A percentile compares a stretch with the other conserved stretches of the same genome.
Evolutionary conservation across 2,888 invertebrate species (phyloP).

Genomic region (Merodon equestris): DNA sequence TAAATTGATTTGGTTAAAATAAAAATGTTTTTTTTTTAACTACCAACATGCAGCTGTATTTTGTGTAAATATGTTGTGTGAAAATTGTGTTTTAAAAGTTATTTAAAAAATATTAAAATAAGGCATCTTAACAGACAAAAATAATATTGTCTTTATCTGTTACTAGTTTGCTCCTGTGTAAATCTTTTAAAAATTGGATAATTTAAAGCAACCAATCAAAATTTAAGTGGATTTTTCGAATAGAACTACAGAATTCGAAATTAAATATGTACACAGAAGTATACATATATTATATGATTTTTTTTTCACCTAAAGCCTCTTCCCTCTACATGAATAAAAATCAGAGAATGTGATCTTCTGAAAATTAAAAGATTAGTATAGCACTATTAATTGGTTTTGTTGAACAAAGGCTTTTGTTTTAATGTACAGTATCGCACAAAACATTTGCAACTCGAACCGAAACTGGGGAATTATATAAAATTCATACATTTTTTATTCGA

Average conservation of each 20-base stretch:
- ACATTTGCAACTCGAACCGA: no score
- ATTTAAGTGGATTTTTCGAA: no score
- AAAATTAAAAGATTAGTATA: constrained; percentile 58
- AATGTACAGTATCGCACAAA: background rate
- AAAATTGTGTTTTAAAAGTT: background rate
- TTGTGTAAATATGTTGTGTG: constrained; percentile 39
- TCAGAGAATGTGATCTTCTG: constrained; percentile 68
- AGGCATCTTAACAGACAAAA: background rate
- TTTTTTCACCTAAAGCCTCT: constrained; percentile 58
- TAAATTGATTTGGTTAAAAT: constrained; percentile 78
- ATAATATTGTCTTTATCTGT: background rate
- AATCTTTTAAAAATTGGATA: no score
- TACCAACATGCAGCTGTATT: constrained; percentile 63
- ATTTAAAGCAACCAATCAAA: no score
- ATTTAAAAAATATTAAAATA: constrained; percentile 19
- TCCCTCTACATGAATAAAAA: constrained; percentile 66
- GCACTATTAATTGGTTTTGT: constrained; percentile 45
- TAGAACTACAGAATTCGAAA: no score
- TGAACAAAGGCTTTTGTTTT: constrained; percentile 14
- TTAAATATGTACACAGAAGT: no score
- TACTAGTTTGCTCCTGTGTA: no score
- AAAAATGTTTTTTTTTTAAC: constrained; percentile 69
- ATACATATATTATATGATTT: no score
- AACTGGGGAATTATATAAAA: no score
- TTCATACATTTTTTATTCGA: no score